Evolutionary conservation across 2,113 vertebrate genomes (phyloP).

Genomic region (Alethe diademata): DNA sequence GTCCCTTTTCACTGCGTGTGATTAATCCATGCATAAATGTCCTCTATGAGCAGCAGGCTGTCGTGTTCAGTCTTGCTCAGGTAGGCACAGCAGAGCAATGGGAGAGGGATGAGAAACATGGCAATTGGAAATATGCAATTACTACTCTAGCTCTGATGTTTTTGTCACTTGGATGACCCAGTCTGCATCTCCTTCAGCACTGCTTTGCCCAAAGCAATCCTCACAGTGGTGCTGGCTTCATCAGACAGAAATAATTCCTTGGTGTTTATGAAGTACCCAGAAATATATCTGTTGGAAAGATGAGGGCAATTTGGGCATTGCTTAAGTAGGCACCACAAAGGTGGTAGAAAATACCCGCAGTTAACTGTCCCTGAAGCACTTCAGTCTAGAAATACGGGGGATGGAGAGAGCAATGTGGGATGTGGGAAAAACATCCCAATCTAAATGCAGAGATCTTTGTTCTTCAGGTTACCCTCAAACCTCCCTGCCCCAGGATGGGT

Average conservation of each 20-base stretch:
- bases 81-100: background rate
- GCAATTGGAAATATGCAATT: background rate
- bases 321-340: background rate
- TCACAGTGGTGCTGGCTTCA: background rate
- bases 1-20: background rate
- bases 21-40: background rate
- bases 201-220: background rate
- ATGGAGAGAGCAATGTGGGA: fast-evolving
- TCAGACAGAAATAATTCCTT: background rate
- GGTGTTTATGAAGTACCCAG: background rate
- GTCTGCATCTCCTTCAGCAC: background rate
- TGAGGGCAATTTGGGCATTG: background rate
- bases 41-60: background rate
- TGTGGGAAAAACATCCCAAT: background rate
- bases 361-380: background rate
- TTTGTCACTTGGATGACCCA: background rate
- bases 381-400: background rate
- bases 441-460: background rate
- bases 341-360: background rate
- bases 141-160: background rate
- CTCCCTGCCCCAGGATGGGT: background rate
- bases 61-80: background rate
- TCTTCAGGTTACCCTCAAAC: background rate
- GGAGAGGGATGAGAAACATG: background rate
- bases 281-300: background rate